Base-by-base conservation (phyloP, 2,888 invertebrate species). In the Coelopa pilipes region DNA sequence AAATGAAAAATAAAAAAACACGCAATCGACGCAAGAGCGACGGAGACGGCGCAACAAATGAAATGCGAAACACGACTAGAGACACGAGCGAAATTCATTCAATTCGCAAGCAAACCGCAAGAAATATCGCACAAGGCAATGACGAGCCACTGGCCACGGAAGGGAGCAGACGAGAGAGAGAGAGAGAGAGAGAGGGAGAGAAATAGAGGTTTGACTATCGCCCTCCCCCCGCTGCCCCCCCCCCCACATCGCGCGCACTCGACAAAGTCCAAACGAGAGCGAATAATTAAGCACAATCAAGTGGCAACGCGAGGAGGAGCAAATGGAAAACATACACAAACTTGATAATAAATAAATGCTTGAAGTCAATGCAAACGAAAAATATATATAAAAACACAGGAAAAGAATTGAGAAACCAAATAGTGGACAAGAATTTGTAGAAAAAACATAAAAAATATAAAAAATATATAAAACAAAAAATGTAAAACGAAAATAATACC, bases 11-110 rank as follows among this genome's bases (percentile, higher is more conserved):
- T 34, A 62, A 24, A 45, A 15, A 62, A 10, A 59, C 34, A 34
- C 34, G 34, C 4, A 34, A 34, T 7, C 34, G 34, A 2, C 34
- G 34, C 34, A 7, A 34, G 34, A 34, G 34, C 2, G 34, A 34
- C 34, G 34, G 34, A 34, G 34, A 34, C 76, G 75, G 76, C 78
- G 78, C 77, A 76, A 75, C 76, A 76, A 69, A 69, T 63, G 73
- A 65, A 79, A 80, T 81, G 81, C 84, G 83, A 83, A 84, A 82
- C 79, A 81, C 84, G 82, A 85, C 83, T 84, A 84, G 83, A 83
- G 81, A 81, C 82, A 78, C 80, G 72, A 77, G 81, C 82, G 80
- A 84, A 85, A 85, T 85, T 85, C 85, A 85, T 85, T 84, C 85
- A 85, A 83, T 83, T 85, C 81, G 80, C 80, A 80, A 79, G 79